Evolutionary conservation across 2,797 vertebrate genomes (phyloP), one percentile per base, ranked within the genome.

Genomic region (Crenichthys baileyi): DNA sequence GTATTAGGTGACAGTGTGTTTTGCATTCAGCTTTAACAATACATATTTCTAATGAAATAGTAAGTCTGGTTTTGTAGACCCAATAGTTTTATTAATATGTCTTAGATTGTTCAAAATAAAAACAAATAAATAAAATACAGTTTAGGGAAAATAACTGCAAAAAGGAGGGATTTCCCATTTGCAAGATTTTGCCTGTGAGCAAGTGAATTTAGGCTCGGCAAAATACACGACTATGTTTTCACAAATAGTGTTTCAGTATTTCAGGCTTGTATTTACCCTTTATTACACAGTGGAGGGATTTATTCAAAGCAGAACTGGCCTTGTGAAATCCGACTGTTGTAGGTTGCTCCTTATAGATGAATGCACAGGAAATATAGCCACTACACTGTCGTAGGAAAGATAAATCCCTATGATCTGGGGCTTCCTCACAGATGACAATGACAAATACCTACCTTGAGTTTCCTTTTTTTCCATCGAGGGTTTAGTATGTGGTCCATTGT

Each of bases 351-450:
- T 71, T 81, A 51, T 13, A 72, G 72, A 80, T 85, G 82, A 82
- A 77, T 41, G 39, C 70, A 51, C 53, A 80, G 70, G 70, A 84
- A 87, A 53, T 76, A 20, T 72, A 81, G 81, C 70, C 75, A 78
- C 50, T 74, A 67, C 67, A 85, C 78, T 76, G 81, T 78, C 72
- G 63, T 68, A 90, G 84, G 83, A 87, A 70, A 87, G 85, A 94
- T 92, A 86, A 90, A 93, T 91, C 76, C 86, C 78, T 85, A 36
- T 77, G 78, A 90, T 89, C 79, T 83, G 74, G 82, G 81, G 71
- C 84, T 90, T 91, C 87, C 88, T 84, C 79, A 75, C 46, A n/a
- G 50, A 79, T 94, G 94, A 95, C 94, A 95, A 76, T 94, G 95
- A 95, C 89, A 93, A 95, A 95, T 95, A 84, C 68, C 85, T 29